Evolutionary conservation across 2,888 invertebrate species (phyloP).

Genomic region (Malthinus seriepunctatus): DNA sequence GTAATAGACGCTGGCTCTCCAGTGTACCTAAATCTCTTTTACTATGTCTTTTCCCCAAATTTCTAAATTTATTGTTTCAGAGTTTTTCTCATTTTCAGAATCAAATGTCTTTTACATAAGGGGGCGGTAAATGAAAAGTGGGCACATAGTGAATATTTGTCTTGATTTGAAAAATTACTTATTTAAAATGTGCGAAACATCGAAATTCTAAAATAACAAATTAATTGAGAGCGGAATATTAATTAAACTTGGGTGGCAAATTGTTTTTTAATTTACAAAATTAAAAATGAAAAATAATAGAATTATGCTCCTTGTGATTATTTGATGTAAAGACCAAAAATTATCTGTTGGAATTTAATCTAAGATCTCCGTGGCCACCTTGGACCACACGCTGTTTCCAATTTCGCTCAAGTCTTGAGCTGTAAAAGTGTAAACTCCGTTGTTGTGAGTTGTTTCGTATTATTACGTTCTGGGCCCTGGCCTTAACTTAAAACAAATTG

Average conservation of each 20-base stretch:
- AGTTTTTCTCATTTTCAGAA: no score
- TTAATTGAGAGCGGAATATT: not conserved
- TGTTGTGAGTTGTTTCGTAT: not conserved
- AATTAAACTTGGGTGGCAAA: slow-evolving; percentile 2
- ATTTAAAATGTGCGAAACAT: no score
- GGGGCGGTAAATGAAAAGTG: no score
- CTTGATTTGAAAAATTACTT: no score
- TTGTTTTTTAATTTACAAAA: not conserved
- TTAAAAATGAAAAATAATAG: not conserved
- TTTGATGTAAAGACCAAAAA: slow-evolving; percentile 16
- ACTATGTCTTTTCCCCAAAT: no score
- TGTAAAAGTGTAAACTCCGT: slow-evolving; percentile 15
- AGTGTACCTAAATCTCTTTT: no score
- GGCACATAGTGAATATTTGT: no score
- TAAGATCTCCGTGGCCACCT: slow-evolving; percentile 45
- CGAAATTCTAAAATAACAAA: not conserved
- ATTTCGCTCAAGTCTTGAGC: slow-evolving; percentile 33
- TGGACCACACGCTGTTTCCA: slow-evolving; percentile 42
- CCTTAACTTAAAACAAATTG: not conserved
- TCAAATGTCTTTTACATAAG: no score
- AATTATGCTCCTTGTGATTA: slow-evolving; percentile 5
- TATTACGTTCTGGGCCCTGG: not conserved
- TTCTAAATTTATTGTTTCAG: no score
- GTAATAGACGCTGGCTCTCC: no score
- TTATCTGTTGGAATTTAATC: slow-evolving; percentile 46